Base-by-base conservation (phyloP, 2,888 invertebrate species). In the Spodoptera littoralis region DNA sequence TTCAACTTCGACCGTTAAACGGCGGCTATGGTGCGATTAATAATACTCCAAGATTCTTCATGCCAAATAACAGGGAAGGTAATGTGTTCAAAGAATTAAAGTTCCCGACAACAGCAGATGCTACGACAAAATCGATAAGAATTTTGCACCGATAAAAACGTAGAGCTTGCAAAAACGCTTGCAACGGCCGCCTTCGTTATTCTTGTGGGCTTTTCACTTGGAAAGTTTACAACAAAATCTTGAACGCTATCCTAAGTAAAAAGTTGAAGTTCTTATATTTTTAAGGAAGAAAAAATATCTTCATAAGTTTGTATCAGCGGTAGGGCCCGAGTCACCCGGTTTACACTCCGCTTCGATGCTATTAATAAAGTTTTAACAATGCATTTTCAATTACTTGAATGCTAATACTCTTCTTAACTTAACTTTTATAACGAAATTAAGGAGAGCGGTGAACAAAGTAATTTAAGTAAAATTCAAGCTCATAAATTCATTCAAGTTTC, bases 191-290 rank as follows among this genome's bases (percentile, higher is more conserved):
- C 81, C 78, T 86, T 83, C 79, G 78, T 84, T 87, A 88, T 87
- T 88, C 88, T 87, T 83, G 80, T 83, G 86, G 87, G 83, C 82
- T 89, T 87, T 88, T 87, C 83, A 83, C 82, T 87, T 77, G 82
- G 74, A 84, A 88, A 88, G 78, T 89, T 87, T 78, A 67, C 78
- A 84, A 84, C 84, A 82, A 87, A 86, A 85, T 85, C 86, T 85
- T 83, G 76, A 79, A 82, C 80, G 81, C 79, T 79, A 79, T 79
- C 79, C 73, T 84, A 82, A 88, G 84, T 82, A 81, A 84, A 82
- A 84, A 87, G 85, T 83, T 85, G 60, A 79, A 76, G 80, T 81
- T 79, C 59, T 68, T 67, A 70, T 73, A 74, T 76, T 81, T 74
- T 77, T 67, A 76, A 76, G 64, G 43, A 55, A 72, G 36, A 36